A percentile compares a stretch with the other conserved stretches of the same genome.
phyloP scores from a whole-genome alignment of 2,888 invertebrate species.

The Ophion slaviceki region DNA sequence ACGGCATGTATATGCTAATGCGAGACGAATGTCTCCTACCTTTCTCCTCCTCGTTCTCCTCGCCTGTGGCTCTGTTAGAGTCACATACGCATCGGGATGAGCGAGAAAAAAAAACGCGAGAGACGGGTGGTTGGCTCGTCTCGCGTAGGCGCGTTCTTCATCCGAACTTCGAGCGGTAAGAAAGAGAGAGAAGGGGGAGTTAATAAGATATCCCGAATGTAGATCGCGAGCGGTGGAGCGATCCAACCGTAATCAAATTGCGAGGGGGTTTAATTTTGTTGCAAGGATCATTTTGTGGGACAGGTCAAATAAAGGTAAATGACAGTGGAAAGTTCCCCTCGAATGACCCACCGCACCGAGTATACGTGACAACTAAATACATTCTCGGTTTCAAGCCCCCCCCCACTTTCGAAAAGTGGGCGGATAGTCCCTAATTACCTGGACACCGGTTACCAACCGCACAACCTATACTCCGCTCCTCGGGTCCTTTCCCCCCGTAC shows the following conservation, averaged over 20 bases:
- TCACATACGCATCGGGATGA: constrained; percentile 70
- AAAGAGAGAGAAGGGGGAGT: constrained; percentile 69
- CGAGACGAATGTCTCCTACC: constrained; percentile 82
- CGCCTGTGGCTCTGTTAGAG: constrained; percentile 68
- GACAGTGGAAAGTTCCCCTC: not conserved
- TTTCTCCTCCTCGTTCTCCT: constrained; percentile 67
- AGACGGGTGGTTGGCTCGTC: constrained; percentile 52
- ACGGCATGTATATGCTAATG: constrained; percentile 83
- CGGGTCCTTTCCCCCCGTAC: no score
- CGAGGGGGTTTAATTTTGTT: not conserved
- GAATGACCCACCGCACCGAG: constrained; percentile 10
- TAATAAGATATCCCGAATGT: no score
- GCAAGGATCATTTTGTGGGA: not conserved
- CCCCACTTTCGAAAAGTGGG: constrained; percentile 46
- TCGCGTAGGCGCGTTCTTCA: constrained; percentile 77
- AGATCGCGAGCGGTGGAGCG: no score
- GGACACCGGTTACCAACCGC: constrained; percentile 60
- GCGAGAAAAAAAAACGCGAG: constrained; percentile 17
- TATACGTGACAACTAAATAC: constrained; percentile 72
- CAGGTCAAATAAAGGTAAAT: not conserved
- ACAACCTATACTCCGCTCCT: constrained; percentile 49
- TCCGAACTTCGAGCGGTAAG: constrained; percentile 78
- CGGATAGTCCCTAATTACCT: constrained; percentile 76
- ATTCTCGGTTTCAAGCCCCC: constrained; percentile 58
- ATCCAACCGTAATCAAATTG: no score